These are phyloP conservation scores for Branchellion lobata DNA, from an alignment of 2,888 invertebrate genomes.

Conservation along the genomic window DNA sequence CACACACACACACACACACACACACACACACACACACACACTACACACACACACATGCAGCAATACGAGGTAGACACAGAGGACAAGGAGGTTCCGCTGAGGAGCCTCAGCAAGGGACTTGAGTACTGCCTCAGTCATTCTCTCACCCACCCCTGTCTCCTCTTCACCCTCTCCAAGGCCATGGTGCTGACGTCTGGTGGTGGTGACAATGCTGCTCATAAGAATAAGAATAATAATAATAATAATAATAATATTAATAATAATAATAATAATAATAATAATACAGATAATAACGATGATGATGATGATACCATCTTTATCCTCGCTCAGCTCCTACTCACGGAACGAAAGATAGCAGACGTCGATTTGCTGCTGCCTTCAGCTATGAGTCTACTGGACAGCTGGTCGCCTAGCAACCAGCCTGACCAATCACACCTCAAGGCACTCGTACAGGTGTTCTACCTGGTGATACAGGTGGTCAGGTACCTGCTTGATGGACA, in stretches of 20 bases:
- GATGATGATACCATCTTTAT: not conserved
- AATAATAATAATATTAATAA: not conserved
- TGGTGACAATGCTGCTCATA: not conserved
- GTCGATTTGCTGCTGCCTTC: conserved; percentile 84
- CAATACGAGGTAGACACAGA: conserved; percentile 90
- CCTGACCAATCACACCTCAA: conserved; percentile 72
- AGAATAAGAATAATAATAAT: too few species aligned
- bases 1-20: too few species aligned
- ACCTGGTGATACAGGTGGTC: conserved; percentile 89
- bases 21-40: too few species aligned
- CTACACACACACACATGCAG: too few species aligned
- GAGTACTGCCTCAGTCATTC: conserved; percentile 91
- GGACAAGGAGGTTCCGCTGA: conserved; percentile 85
- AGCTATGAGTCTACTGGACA: conserved; percentile 84
- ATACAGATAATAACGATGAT: too few species aligned
- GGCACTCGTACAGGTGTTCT: conserved; percentile 87
- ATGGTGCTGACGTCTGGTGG: conserved; percentile 85
- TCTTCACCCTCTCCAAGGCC: conserved; percentile 90
- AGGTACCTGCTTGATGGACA: conserved; percentile 95
- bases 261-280: not conserved
- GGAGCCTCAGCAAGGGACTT: conserved; percentile 84
- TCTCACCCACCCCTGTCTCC: conserved; percentile 84
- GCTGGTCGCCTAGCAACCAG: conserved; percentile 69
- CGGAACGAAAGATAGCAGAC: conserved; percentile 88
- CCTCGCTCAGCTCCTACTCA: conserved; percentile 74